These are phyloP conservation scores for Paradisaea rubra DNA, from an alignment of 2,113 vertebrate species.

Conservation along the genomic window DNA sequence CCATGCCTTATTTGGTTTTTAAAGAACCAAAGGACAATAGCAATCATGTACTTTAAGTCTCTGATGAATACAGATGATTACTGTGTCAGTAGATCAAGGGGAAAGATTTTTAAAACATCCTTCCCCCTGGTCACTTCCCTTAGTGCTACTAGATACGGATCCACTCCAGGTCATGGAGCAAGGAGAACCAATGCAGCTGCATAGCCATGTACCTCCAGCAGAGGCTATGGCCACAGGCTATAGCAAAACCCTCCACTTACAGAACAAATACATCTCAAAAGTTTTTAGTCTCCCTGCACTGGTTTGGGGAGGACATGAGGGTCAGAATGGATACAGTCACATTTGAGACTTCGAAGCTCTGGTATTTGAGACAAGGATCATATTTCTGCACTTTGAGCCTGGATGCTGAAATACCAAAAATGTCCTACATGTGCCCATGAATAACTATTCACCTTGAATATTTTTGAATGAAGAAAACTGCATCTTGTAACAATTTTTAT, in stretches of 20 bases:
- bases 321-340: rapidly evolving
- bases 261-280: background rate
- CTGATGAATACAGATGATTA: background rate
- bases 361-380: background rate
- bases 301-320: rapidly evolving
- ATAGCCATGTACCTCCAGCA: background rate
- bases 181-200: rapidly evolving
- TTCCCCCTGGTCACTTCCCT: background rate
- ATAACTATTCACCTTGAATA: background rate
- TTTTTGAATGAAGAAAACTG: background rate
- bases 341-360: background rate
- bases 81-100: background rate
- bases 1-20: background rate
- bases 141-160: background rate
- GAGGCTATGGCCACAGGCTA: background rate
- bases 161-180: background rate
- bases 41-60: background rate
- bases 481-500: background rate
- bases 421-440: background rate
- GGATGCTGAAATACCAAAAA: background rate
- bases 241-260: background rate
- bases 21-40: background rate
- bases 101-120: background rate
- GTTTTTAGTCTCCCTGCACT: background rate
- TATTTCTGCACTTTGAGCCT: background rate